Conservation (phyloP, 2,797 vertebrate genomes). For the Bryconaethiops microstoma region DNA sequence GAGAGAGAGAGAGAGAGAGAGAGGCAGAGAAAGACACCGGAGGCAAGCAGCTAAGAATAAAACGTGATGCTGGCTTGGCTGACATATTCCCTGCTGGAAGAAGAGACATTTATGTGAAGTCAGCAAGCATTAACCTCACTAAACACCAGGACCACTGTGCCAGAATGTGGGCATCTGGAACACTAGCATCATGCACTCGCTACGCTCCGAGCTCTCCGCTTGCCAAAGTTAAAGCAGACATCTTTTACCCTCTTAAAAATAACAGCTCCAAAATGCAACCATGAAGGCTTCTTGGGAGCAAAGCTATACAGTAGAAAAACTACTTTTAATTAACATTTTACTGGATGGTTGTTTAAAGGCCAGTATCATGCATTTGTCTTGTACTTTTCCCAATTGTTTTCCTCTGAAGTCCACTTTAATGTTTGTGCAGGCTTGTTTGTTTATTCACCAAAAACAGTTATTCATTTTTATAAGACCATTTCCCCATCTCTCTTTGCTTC, state of each 20-base stretch:
- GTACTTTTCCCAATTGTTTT: too few species aligned
- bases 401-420: too few species aligned
- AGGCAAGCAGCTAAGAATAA: conserved; percentile 55
- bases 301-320: background rate
- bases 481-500: too few species aligned
- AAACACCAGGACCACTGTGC: conserved; percentile 29
- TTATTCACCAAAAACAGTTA: too few species aligned
- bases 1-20: conserved; percentile 13
- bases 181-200: conserved; percentile 2
- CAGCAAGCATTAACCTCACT: conserved; percentile 65
- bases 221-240: background rate
- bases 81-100: conserved; percentile 75
- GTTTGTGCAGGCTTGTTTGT: too few species aligned
- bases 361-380: background rate
- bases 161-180: conserved; percentile 29
- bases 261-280: background rate
- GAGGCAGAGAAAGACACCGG: conserved; percentile 30
- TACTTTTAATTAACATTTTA: background rate
- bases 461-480: too few species aligned
- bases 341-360: background rate
- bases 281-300: background rate
- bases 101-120: conserved; percentile 77
- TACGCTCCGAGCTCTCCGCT: background rate
- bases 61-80: conserved; percentile 43
- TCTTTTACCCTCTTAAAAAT: background rate